These are phyloP conservation scores for Bembecia ichneumoniformis DNA, from an alignment of 2,888 invertebrate genomes.

Conservation along the genomic window DNA sequence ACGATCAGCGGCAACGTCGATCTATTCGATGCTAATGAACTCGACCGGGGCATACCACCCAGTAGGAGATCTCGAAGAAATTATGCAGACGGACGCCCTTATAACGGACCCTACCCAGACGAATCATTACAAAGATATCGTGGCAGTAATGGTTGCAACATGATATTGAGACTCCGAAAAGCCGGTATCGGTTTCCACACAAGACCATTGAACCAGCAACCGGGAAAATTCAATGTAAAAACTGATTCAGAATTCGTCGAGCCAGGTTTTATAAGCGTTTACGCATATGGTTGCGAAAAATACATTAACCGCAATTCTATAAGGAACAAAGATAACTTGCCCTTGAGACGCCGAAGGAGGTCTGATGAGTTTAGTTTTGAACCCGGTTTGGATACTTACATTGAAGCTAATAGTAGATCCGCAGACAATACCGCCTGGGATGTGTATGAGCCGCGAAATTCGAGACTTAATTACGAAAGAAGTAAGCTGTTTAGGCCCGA, in stretches of 20 bases:
- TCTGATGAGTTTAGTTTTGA: conserved; percentile 61
- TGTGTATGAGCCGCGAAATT: conserved; percentile 44
- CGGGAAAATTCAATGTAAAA: conserved; percentile 80
- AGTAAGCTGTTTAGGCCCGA: conserved; percentile 65
- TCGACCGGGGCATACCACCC: conserved; percentile 43
- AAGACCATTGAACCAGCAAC: conserved; percentile 77
- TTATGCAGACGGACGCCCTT: conserved; percentile 49
- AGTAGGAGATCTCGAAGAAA: conserved; percentile 40
- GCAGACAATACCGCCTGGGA: conserved; percentile 45
- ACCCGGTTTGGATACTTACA: conserved; percentile 27
- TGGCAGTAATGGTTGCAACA: conserved; percentile 76
- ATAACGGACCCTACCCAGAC: conserved; percentile 32
- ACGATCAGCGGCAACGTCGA: conserved; percentile 85
- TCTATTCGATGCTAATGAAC: conserved; percentile 59
- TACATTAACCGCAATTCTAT: conserved; percentile 59
- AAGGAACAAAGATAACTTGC: conserved; percentile 49
- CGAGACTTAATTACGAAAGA: conserved; percentile 53
- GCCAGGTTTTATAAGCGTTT: conserved; percentile 87
- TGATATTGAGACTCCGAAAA: conserved; percentile 82
- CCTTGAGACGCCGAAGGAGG: conserved; percentile 39
- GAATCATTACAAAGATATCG: conserved; percentile 38
- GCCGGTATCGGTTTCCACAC: conserved; percentile 86
- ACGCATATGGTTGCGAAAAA: conserved; percentile 85
- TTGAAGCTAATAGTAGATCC: conserved; percentile 26
- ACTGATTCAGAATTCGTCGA: conserved; percentile 88